Evolutionary conservation across 1,140 invertebrate genomes (phyloP), one percentile per base, ranked within the genome.

Genomic region (Ips typographus): DNA sequence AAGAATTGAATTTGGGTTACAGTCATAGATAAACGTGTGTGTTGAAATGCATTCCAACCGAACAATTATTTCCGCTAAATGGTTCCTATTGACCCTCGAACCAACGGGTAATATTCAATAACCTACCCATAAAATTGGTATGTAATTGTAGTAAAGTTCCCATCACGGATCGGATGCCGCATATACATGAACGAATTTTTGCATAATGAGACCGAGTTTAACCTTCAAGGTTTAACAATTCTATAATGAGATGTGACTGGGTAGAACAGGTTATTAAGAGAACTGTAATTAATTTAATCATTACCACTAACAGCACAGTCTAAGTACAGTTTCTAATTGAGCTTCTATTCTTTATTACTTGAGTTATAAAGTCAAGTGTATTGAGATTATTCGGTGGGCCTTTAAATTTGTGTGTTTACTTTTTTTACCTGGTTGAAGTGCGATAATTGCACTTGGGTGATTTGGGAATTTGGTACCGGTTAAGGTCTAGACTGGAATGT

Each of bases 401-500:
- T 2, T 49, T 49, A 49, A 49, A 49, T 3, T 3, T 3, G 44
- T 49, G 44, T 49, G 22, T 22, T 22, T 22, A 22, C 22, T 22
- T 22, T 22, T 22, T 22, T 22, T 22, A 22, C 22, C 22, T 22
- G 22, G 22, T 22, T 22, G 22, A 22, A 22, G 22, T 22, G 22
- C 22, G 22, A 22, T 22, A 22, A 22, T 22, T 47, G n/a, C 44
- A 47, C 5, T 47, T 47, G n/a, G 44, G n/a, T 6, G 22, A 22
- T 22, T 22, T 22, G 22, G 22, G 22, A 22, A 22, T 22, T 22
- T 22, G 22, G 22, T 4, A 2, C 38, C 53, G 2, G 8, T 36
- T 40, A 47, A 39, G 40, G 65, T 66, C 65, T 66, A 66, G 65
- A 66, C 65, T 3, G 36, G 64, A 59, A 67, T 59, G 40, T 67